Conservation (phyloP, 2,797 vertebrate genomes). For the Enteromius argenteus region DNA sequence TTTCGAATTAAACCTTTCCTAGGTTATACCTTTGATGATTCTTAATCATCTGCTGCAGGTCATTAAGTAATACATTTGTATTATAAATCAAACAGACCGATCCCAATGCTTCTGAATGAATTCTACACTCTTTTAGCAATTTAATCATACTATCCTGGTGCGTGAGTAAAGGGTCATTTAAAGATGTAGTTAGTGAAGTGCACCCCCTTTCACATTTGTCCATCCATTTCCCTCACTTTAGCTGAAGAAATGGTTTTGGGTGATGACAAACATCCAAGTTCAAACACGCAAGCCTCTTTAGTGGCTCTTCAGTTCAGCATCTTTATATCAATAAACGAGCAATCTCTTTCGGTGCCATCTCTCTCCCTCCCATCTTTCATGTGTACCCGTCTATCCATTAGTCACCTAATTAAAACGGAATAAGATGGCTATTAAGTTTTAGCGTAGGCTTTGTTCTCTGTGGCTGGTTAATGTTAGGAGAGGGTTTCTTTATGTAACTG, state of each 20-base stretch:
- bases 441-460: slow-evolving; percentile 78
- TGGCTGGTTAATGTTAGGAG: slow-evolving; percentile 77
- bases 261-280: slow-evolving; percentile 40
- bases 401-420: slow-evolving; percentile 84
- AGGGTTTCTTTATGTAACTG: slow-evolving; percentile 70
- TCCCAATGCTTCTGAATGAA: slow-evolving; percentile 21
- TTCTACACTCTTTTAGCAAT: background rate
- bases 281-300: slow-evolving; percentile 58
- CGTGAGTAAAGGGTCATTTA: background rate
- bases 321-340: slow-evolving; percentile 76
- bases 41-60: background rate
- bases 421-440: slow-evolving; percentile 80
- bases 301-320: slow-evolving; percentile 56
- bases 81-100: background rate
- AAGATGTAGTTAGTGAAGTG: slow-evolving; percentile 12
- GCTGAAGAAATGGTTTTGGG: slow-evolving; percentile 29
- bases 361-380: slow-evolving; percentile 76
- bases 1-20: background rate
- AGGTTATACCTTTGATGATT: background rate
- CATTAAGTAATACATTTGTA: background rate
- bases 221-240: slow-evolving; percentile 29
- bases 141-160: background rate
- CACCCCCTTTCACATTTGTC: slow-evolving; percentile 3
- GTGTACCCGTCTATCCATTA: slow-evolving; percentile 76
- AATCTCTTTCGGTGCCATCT: slow-evolving; percentile 78